Percentiles rank a stretch among this genome's conserved stretches.
phyloP scores from a whole-genome alignment of 2,888 invertebrate genomes.

The Chalcis sispes region DNA sequence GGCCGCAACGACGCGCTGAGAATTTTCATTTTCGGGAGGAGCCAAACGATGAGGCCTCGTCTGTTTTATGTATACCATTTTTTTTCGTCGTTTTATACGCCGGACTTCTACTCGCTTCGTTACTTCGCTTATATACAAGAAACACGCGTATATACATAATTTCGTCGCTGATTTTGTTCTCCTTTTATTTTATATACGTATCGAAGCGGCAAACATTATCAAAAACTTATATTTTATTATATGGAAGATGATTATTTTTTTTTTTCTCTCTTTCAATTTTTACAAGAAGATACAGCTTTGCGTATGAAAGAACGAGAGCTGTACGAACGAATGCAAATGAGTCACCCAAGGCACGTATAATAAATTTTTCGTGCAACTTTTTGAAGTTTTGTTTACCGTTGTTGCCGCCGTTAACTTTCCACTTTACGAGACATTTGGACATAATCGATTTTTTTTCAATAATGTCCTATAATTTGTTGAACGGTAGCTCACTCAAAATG shows the following conservation, averaged over 20 bases:
- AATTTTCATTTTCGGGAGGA: slow-evolving; percentile 59
- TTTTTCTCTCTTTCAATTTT: neutral
- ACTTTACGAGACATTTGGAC: slow-evolving; percentile 50
- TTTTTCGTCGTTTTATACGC: neutral
- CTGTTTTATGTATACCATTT: slow-evolving; percentile 14
- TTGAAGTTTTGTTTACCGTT: slow-evolving; percentile 50
- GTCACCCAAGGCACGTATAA: slow-evolving; percentile 30
- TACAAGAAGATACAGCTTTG: slow-evolving; percentile 49
- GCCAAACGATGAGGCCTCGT: slow-evolving; percentile 32
- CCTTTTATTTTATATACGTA: neutral
- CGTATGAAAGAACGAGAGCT: slow-evolving; percentile 35
- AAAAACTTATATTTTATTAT: neutral
- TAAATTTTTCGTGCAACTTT: slow-evolving; percentile 51
- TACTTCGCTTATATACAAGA: too few relatives aligned
- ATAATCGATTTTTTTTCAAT: slow-evolving; percentile 54
- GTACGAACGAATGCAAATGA: slow-evolving; percentile 53
- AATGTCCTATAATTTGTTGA: slow-evolving; percentile 45
- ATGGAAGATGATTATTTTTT: slow-evolving; percentile 9
- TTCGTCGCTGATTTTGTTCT: slow-evolving; percentile 17
- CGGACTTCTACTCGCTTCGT: neutral
- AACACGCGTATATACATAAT: too few relatives aligned
- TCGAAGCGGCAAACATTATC: neutral
- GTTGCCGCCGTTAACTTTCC: slow-evolving; percentile 41
- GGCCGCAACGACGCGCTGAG: slow-evolving; percentile 46
- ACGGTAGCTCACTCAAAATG: slow-evolving; percentile 29